These are phyloP conservation scores for Enteromius treurensis DNA, from an alignment of 2,797 vertebrate genomes.

Conservation along the genomic window DNA sequence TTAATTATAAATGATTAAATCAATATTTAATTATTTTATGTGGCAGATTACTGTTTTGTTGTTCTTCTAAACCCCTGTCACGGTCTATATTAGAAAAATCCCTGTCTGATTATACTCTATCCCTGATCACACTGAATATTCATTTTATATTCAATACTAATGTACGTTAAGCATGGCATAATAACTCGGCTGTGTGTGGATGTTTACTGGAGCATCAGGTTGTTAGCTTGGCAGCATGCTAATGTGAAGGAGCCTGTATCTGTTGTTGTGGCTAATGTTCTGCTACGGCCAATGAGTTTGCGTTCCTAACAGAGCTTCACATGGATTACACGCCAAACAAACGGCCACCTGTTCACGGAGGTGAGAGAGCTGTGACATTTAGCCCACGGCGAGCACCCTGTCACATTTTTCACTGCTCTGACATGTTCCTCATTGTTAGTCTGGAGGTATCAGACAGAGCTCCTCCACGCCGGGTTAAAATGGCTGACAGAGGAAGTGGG, in stretches of 20 bases:
- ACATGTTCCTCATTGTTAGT: constrained; percentile 41
- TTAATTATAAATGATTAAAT: neutral
- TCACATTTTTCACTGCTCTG: constrained; percentile 38
- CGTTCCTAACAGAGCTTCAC: neutral
- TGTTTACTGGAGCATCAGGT: neutral
- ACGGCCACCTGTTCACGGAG: neutral
- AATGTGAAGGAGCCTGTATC: neutral
- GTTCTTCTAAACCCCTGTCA: neutral
- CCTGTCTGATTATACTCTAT: neutral
- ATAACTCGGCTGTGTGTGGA: neutral
- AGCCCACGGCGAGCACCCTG: constrained; percentile 4
- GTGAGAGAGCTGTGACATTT: constrained; percentile 29
- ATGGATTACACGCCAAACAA: neutral
- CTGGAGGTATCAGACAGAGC: constrained; percentile 39
- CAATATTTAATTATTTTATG: neutral
- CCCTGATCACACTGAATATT: neutral
- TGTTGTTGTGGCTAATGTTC: neutral
- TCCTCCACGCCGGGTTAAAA: constrained; percentile 38
- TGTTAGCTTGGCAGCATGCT: neutral
- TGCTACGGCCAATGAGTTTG: neutral
- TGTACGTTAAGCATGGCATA: neutral
- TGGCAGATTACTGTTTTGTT: neutral
- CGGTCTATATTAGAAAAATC: neutral
- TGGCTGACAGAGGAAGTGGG: constrained; percentile 39
- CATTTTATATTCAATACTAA: neutral